phyloP scores from a whole-genome alignment of 2,888 invertebrate genomes.

The Ceriagrion tenellum region DNA sequence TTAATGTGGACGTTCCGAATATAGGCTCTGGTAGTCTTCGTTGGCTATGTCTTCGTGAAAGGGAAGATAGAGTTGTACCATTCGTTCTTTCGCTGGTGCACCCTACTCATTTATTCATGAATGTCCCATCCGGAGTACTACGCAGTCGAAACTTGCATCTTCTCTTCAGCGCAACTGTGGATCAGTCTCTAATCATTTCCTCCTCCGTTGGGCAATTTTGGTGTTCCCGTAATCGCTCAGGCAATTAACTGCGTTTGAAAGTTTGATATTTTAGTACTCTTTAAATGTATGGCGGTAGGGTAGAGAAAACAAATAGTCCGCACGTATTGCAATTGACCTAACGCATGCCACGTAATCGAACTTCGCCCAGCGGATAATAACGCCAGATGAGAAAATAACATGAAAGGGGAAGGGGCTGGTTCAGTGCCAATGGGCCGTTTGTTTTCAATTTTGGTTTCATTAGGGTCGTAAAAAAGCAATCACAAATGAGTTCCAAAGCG shows the following conservation, averaged over 20 bases:
- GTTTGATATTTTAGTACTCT: not conserved
- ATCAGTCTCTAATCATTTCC: no score
- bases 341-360: not conserved
- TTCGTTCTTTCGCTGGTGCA: no score
- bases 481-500: slow-evolving; percentile 21
- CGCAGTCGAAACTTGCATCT: no score
- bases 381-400: slow-evolving; percentile 41
- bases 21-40: no score
- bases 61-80: no score
- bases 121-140: no score
- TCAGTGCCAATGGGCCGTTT: not conserved
- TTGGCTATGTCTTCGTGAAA: no score
- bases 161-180: no score
- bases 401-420: not conserved
- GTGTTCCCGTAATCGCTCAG: not conserved
- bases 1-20: no score
- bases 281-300: not conserved
- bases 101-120: no score
- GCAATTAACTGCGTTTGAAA: not conserved
- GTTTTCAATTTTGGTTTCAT: slow-evolving; percentile 40
- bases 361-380: not conserved
- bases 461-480: slow-evolving; percentile 40
- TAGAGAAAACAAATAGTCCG: not conserved
- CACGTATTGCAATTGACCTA: not conserved
- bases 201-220: not conserved